Base-by-base conservation (phyloP, 2,797 vertebrate genomes). In the Anolis apletophallus region DNA sequence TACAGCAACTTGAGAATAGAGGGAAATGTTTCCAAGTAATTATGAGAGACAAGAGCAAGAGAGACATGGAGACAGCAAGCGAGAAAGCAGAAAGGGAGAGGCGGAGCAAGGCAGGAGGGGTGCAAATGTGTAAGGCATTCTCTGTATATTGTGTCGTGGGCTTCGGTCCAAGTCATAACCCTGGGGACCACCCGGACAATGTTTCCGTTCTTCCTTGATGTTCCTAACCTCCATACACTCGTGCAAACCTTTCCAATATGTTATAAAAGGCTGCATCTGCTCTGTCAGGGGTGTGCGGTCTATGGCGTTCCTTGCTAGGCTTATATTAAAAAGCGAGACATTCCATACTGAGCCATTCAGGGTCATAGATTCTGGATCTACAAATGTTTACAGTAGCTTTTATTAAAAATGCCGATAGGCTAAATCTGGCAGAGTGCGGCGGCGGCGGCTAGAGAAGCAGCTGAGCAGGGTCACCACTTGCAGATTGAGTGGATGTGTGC, bases 1-100 rank as follows among this genome's bases (percentile, higher is more conserved):
- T 89, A 81, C 85, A 91, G 89, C 86, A 91, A 88, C 91, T 5
- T 88, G 88, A 83, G 81, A 89, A 92, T 5, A n/a, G 84, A 19
- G 50, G 3, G 2, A 68, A 85, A 3, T 78, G 91, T 88, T 90
- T 91, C 84, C 80, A 86, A 88, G 81, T 29, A 79, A 57, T 71
- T 1, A 86, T 87, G n/a, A 76, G 46, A n/a, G 67, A 36, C 3
- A 36, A 29, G 67, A 81, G 46, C 34, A 52, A 34, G 67, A 34
- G 67, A 32, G 19, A 12, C 3, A 36, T 2, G 23, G 55, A 59
- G 19, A 40, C 11, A 32, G 32, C 3, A 16, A 36, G 67, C 1
- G 9, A 81, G 40, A 14, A 54, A 21, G 74, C 2, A 57, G 52
- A 10, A 40, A 54, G 17, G 16, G 29, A 19, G n/a, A 34, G 46